Percentiles rank a stretch among this genome's conserved stretches.
Evolutionary conservation across 2,113 vertebrate genomes (phyloP).

Genomic region (Meles meles): DNA sequence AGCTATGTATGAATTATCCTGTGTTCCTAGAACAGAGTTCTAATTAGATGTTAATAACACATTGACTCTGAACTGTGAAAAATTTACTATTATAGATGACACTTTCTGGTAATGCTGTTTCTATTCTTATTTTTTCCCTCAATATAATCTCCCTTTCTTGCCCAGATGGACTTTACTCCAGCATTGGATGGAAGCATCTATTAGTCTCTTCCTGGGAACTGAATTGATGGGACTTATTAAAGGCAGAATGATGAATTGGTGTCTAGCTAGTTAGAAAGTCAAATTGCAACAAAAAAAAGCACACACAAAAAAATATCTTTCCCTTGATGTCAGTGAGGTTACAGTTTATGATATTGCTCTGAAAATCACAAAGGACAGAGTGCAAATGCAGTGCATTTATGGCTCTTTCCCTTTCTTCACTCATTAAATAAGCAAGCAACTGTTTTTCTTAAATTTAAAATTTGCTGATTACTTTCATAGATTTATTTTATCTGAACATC

Average conservation of each 20-base stretch:
- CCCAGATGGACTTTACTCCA: background rate
- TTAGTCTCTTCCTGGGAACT: background rate
- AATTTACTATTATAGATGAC: background rate
- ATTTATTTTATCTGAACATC: conserved; percentile 23
- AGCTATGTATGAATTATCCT: background rate
- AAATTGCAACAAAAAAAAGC: background rate
- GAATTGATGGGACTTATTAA: background rate
- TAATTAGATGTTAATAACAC: background rate
- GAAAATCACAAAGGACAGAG: background rate
- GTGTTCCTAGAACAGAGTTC: background rate
- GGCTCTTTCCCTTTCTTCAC: background rate
- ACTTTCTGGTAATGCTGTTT: background rate
- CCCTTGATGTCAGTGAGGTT: background rate
- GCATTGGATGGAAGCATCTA: background rate
- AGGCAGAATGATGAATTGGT: background rate
- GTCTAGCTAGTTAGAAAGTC: background rate
- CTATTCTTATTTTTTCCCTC: background rate
- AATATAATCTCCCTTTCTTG: background rate
- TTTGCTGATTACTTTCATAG: background rate
- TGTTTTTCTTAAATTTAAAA: conserved; percentile 24
- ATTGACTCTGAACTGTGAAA: background rate
- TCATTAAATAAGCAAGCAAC: background rate
- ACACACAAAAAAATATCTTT: background rate
- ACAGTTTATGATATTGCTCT: background rate
- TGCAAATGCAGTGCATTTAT: background rate